Base-by-base conservation (phyloP, 2,888 invertebrate genomes). In the Pantelozetes paolii region DNA sequence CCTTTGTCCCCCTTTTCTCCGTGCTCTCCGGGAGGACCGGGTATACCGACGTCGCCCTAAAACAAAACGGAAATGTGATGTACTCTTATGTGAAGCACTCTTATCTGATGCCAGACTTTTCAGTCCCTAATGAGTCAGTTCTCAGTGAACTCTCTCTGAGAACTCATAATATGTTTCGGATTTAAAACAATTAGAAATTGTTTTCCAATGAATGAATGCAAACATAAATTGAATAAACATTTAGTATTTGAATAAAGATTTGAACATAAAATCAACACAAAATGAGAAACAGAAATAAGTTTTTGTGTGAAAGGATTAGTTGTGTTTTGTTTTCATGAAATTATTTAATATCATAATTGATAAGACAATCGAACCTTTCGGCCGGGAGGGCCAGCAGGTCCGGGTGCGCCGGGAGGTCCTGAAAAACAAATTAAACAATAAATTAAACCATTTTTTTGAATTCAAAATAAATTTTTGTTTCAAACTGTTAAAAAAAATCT, bases 341-440 rank as follows among this genome's bases (percentile, higher is more conserved):
- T 8, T 36, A 36, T 36, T 8, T 5, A 36, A 45, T 18, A 69
- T 36, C 9, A 69, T 0, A 28, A 20, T 23, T 28, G 28, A 70
- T 30, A 13, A 71, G 5, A 69, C 11, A 15, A 28, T 20, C 54
- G 57, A 57, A 78, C 78, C 75, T 78, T 78, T 45, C 77, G 74
- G 15, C 78, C 78, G 15, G 77, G 78, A 59, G 79, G 79, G 45
- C 80, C 80, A 30, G 80, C 76, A 32, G 77, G 77, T 54, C 94
- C 94, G 84, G 92, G 90, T 78, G 92, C 92, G 82, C 95, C 94
- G 77, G 93, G 91, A 50, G 94, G 94, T 23, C 71, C 71, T 74
- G 57, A 30, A n/a, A 18, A n/a, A n/a, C n/a, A n/a, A n/a, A n/a
- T n/a, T 18, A 1, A 54, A 54, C 20, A 54, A 23, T 23, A n/a